These are phyloP conservation scores for Melipona bicolor DNA, from an alignment of 2,888 invertebrate genomes.

Conservation along the genomic window DNA sequence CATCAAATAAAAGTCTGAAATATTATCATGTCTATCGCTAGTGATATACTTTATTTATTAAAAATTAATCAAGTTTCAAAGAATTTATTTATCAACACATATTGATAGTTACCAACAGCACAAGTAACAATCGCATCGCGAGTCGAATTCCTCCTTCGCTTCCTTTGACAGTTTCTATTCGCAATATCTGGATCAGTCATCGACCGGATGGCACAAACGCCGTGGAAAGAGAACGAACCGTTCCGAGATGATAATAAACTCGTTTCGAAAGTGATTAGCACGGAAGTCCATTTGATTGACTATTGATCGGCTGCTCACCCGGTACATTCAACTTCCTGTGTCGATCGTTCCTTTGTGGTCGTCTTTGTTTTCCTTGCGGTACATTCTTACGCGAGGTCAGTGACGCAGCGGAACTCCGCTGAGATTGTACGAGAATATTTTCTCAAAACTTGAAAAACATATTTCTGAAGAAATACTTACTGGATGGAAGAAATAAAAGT, in stretches of 20 bases:
- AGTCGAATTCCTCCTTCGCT: not conserved
- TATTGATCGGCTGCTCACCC: slow-evolving; percentile 71
- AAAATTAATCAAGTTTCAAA: no score
- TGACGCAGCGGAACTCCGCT: not conserved
- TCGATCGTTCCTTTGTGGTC: not conserved
- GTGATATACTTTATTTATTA: no score
- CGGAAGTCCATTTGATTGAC: slow-evolving; percentile 77
- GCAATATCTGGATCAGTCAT: slow-evolving; percentile 17
- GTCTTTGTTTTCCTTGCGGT: not conserved
- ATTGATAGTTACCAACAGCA: not conserved
- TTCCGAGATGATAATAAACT: slow-evolving; percentile 68
- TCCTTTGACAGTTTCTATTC: slow-evolving; percentile 15
- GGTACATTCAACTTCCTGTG: not conserved
- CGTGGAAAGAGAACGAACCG: slow-evolving; percentile 37
- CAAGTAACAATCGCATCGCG: not conserved
- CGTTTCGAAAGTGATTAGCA: slow-evolving; percentile 73
- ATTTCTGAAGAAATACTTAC: no score
- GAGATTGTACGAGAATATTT: not conserved
- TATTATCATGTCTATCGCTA: no score
- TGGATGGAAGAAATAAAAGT: no score
- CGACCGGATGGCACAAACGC: slow-evolving; percentile 12
- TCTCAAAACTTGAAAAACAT: no score
- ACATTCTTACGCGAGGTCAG: no score
- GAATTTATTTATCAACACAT: no score
- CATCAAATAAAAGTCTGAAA: no score